Evolutionary conservation across 2,113 vertebrate genomes (phyloP), one percentile per base, ranked within the genome.

Genomic region (Tupaia tana): DNA sequence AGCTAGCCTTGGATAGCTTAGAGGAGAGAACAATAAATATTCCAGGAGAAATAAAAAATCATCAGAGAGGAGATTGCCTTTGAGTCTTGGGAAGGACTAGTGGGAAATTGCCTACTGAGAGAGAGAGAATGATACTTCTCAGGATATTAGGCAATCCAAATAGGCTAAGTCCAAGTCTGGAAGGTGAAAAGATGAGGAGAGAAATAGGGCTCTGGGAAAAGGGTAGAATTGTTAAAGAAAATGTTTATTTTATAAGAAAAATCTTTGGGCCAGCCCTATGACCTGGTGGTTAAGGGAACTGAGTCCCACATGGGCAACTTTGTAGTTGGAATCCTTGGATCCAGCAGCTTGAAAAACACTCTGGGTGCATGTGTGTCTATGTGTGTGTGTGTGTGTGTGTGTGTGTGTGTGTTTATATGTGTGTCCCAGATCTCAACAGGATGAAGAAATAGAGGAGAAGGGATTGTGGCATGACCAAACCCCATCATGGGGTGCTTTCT

Each of bases 21-120:
- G 13, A 69, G 27, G 22, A 70, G 54, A 27, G 6, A 59, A 75
- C 25, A 56, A 20, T 78, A 43, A 82, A 59, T n/a, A 79, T 63
- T 92, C 14, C 16, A 83, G 34, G 61, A 91, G 71, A 95, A 91
- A 89, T 67, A 34, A 86, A 89, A 63, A 31, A 3, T 61, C 19
- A 87, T 88, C 29, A 66, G 70, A 74, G 67, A 83, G 27, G 11
- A 73, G 2, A 15, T 12, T 9, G 79, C 22, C 69, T 85, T 82
- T 92, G 20, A 84, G 24, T 93, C 54, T 82, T 71, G 9, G 31
- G 14, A 87, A 80, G 27, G 54, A 58, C 22, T 12, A 12, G 31
- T 64, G n/a, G 58, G 18, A 70, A 87, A 81, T 63, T 89, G 3
- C 19, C 27, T 71, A 25, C 3, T 54, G 69, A n/a, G 24, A 74